Evolutionary conservation across 2,888 invertebrate species (phyloP).

Genomic region (Ypsolopha scabrella): DNA sequence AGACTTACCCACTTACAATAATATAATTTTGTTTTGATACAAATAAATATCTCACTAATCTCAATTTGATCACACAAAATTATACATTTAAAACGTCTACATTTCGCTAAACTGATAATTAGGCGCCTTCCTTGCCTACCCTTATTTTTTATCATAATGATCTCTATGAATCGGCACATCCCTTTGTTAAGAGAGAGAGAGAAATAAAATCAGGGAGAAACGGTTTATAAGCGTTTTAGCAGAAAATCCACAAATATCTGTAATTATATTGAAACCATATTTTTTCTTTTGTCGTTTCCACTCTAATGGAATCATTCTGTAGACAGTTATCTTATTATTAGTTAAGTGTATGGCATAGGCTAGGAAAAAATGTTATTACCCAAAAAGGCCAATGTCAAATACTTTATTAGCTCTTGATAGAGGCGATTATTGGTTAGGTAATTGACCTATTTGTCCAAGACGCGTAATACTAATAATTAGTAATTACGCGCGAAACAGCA

Average conservation of each 20-base stretch:
- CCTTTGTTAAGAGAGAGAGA: conserved; percentile 14
- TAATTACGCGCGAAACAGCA: too few relatives aligned
- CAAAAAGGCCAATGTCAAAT: too few relatives aligned
- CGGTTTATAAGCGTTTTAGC: neutral
- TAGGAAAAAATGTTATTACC: too few relatives aligned
- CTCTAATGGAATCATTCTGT: neutral
- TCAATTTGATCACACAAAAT: too few relatives aligned
- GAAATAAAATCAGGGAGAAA: neutral
- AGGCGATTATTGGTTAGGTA: too few relatives aligned
- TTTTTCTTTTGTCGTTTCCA: neutral
- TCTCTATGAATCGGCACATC: conserved; percentile 24
- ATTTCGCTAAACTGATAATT: conserved; percentile 20
- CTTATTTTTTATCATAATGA: conserved; percentile 14
- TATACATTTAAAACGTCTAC: neutral
- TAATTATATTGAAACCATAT: neutral
- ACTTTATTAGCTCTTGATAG: too few relatives aligned
- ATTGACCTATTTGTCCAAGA: too few relatives aligned
- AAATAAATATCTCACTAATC: too few relatives aligned
- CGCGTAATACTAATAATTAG: too few relatives aligned
- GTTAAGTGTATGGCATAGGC: too few relatives aligned
- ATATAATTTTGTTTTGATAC: too few relatives aligned
- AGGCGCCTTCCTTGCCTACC: conserved; percentile 13
- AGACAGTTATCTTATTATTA: neutral
- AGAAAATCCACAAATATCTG: neutral
- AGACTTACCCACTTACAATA: too few relatives aligned